Base-by-base conservation (phyloP, 2,888 invertebrate species). In the Drosophila pseudotalamancana region DNA sequence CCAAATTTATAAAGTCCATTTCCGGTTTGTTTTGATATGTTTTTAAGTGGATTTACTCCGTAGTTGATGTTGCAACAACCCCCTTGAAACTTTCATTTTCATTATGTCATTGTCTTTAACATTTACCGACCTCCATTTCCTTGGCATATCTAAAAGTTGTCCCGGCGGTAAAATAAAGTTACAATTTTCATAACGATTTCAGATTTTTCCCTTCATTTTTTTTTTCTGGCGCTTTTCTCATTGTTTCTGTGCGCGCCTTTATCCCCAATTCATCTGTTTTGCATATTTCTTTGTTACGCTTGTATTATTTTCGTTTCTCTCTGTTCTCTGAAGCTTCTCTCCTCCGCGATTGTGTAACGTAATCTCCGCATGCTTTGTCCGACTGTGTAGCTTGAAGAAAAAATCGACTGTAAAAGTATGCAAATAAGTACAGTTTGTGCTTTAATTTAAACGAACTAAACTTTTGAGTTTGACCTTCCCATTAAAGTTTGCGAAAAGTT, bases 181-280 rank as follows among this genome's bases (percentile, higher is more conserved):
- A 65, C 66, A 71, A 71, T 84, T 80, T 80, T 77, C 69, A 68
- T 79, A 77, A 74, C 68, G 56, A 66, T 79, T 80, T 67, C 75
- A 59, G 70, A 67, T 61, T 49, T 62, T 49, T 57, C 55, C 27
- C 51, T 54, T 32, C 54, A 23, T n/a, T 19, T 25, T 49, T 50
- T 56, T 42, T 40, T 21, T 5, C 0, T 14, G 1, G 23, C 16
- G 27, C 2, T n/a, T 12, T 1, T 14, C 23, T 12, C 25, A 34
- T 53, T 66, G 54, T 60, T 60, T 56, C 31, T 51, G 29, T 34
- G 54, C 48, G 56, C 60, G 48, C 55, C 67, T 64, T 85, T 86
- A 82, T 86, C 66, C 86, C 78, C 86, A 85, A 87, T 87, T 82
- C 86, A 87, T 82, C 82, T 82, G 88, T 65, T 82, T 87, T 85